These are phyloP conservation scores for Pangasius krempfi DNA, from an alignment of 2,797 vertebrate species.

Conservation along the genomic window DNA sequence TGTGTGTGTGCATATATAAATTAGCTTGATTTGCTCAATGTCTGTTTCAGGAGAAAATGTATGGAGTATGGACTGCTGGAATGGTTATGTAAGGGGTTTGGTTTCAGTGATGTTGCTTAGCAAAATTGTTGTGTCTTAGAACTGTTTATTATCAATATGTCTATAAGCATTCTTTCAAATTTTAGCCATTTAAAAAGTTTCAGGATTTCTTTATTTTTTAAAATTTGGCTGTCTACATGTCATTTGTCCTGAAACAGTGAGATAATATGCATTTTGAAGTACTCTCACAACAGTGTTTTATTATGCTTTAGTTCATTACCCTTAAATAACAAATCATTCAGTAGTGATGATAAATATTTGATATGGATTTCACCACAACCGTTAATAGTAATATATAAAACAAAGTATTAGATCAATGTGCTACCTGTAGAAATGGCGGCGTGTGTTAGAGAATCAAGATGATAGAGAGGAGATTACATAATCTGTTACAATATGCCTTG, in stretches of 20 bases:
- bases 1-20: neutral
- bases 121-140: neutral
- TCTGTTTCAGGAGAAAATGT: slow-evolving; percentile 11
- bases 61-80: neutral
- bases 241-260: neutral
- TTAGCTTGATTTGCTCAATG: slow-evolving; percentile 37
- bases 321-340: neutral
- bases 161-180: neutral
- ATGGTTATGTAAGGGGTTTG: neutral
- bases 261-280: neutral
- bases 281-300: neutral
- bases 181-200: neutral
- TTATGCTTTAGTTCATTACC: neutral
- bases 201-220: neutral
- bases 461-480: neutral
- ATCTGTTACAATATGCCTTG: neutral
- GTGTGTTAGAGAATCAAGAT: neutral
- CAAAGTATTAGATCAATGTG: neutral
- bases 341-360: neutral
- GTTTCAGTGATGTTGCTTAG: neutral
- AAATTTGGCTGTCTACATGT: neutral
- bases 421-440: neutral
- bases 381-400: neutral
- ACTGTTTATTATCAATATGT: neutral
- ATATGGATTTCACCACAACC: neutral